Percentiles rank a stretch among this genome's conserved stretches.
Conservation (phyloP, 2,113 vertebrate genomes). For the Phodopus roborovskii region DNA sequence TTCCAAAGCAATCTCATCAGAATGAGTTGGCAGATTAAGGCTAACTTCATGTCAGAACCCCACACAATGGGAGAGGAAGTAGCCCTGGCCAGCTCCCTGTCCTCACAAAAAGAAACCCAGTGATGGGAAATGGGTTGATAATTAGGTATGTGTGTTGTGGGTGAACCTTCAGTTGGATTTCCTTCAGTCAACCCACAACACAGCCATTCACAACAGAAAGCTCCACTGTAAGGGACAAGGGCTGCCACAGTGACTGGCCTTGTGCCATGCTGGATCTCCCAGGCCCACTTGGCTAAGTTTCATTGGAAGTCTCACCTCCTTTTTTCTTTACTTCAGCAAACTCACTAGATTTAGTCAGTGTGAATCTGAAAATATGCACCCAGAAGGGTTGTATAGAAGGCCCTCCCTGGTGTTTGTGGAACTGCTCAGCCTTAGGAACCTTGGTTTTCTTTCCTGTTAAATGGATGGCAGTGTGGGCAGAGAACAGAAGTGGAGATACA, state of each 20-base stretch:
- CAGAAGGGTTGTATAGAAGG: not conserved
- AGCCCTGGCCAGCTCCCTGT: constrained; percentile 22
- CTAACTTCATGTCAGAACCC: constrained; percentile 88
- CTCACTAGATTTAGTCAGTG: not conserved
- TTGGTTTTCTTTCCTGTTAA: not conserved
- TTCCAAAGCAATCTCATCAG: constrained; percentile 90
- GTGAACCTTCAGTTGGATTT: constrained; percentile 70
- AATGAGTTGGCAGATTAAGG: constrained; percentile 87
- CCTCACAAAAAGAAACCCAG: constrained; percentile 66
- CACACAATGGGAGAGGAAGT: constrained; percentile 83
- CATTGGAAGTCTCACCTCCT: not conserved
- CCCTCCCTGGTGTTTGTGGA: not conserved
- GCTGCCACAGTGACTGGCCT: not conserved
- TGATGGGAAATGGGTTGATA: constrained; percentile 57
- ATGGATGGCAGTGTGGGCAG: not conserved
- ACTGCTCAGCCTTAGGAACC: not conserved
- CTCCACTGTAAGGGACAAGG: constrained; percentile 43
- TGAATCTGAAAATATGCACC: constrained; percentile 23
- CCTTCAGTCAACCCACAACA: constrained; percentile 58
- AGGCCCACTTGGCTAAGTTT: constrained; percentile 46
- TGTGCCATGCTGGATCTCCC: not conserved
- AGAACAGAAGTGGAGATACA: not conserved
- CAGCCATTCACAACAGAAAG: constrained; percentile 67
- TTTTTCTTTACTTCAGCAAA: constrained; percentile 3
- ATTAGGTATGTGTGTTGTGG: not conserved